Conservation (phyloP, 1,140 invertebrate species). For the Berghia stephanieae region DNA sequence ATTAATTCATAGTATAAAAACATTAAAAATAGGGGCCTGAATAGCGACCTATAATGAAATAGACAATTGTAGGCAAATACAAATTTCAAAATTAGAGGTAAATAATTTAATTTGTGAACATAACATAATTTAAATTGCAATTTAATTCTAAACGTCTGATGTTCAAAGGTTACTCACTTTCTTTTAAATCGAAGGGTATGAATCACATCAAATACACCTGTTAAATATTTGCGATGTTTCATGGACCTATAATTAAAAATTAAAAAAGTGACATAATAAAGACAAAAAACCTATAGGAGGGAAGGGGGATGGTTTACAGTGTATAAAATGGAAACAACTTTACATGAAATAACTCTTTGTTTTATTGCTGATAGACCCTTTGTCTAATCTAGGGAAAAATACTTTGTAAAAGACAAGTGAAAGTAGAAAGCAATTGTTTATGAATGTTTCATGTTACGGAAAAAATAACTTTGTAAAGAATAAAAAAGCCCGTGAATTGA, state of each 20-base stretch:
- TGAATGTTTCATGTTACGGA: no score
- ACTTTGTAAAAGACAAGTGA: no score
- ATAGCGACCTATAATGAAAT: not conserved
- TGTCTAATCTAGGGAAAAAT: not conserved
- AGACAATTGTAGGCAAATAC: not conserved
- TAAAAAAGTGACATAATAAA: not conserved
- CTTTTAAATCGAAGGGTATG: slow-evolving; percentile 24
- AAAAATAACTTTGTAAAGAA: no score
- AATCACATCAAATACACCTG: slow-evolving; percentile 11
- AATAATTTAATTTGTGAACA: not conserved
- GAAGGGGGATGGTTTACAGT: no score
- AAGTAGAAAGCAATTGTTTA: no score
- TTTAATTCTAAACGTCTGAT: not conserved
- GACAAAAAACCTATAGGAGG: no score
- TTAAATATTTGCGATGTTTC: slow-evolving; percentile 26
- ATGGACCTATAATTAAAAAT: not conserved
- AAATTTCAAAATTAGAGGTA: not conserved
- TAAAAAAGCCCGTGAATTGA: no score
- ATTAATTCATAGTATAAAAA: not conserved
- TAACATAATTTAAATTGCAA: not conserved
- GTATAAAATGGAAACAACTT: no score
- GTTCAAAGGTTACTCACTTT: not conserved
- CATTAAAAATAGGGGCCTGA: not conserved
- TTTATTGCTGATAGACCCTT: not conserved
- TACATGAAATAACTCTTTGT: not conserved